Evolutionary conservation across 64 coral and sea anemone species (phyloP), one percentile per base, ranked within the genome.

Genomic region (Pachyseris speciosa): DNA sequence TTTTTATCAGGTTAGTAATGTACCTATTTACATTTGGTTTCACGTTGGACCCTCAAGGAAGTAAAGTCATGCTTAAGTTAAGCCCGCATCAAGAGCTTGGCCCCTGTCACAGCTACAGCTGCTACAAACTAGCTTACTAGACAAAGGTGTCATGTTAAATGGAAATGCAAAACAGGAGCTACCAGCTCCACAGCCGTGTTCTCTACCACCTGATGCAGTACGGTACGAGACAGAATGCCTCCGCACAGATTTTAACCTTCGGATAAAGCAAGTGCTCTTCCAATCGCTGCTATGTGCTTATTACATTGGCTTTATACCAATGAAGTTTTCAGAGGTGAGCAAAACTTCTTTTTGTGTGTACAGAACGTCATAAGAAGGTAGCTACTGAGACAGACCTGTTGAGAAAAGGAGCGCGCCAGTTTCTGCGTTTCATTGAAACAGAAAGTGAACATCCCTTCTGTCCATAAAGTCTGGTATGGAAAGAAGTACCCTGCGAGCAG

Each of bases 241-340:
- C 5, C 77, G 97, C 37, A 95, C 94, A 57, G 97, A 99, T 83
- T 99, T 99, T 72, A 99, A 99, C 72, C 84, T 92, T 45, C 95
- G 94, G 80, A 87, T 99, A 11, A 99, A 99, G 37, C 94, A 95
- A 93, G 97, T 95, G 3, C 64, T 99, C 25, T 99, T 99, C 74
- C 97, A 99, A 34, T 99, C 97, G 0, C 76, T 99, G 15, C 19
- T 99, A 32, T 95, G 93, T 70, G 97, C 97, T 9, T 99, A 99
- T 42, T 99, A 93, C 71, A 90, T 95, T 63, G 97, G 97, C 0
- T 99, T 99, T 75, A 83, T 99, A 69, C 97, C 97, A 5, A 99
- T 99, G 97, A 99, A 85, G 87, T 99, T 99, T 81, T 99, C 97
- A 74, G 94, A 95, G 94, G 97, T 95, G 79, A 72, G 97, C 17